These are phyloP conservation scores for Pyrocoelia pectoralis DNA, from an alignment of 2,888 invertebrate genomes.

Conservation along the genomic window DNA sequence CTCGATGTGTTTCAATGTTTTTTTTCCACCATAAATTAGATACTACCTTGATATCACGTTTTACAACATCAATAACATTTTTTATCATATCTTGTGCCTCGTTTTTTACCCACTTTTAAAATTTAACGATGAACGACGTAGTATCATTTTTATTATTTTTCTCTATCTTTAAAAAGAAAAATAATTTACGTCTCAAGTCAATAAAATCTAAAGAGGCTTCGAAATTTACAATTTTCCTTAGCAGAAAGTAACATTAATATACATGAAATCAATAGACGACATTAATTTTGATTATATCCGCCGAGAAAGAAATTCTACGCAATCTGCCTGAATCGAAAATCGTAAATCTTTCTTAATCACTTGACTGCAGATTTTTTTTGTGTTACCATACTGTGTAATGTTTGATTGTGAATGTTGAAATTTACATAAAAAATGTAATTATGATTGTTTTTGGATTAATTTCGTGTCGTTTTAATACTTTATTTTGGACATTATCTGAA, in stretches of 20 bases:
- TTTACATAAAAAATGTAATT: no score
- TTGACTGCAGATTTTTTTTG: not conserved
- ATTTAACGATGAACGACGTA: no score
- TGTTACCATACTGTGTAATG: no score
- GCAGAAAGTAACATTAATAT: not conserved
- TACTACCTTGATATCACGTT: not conserved
- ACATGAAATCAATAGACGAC: not conserved
- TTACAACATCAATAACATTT: slow-evolving; percentile 1
- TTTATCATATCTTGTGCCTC: not conserved
- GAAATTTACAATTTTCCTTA: not conserved
- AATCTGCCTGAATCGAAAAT: not conserved
- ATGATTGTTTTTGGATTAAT: no score
- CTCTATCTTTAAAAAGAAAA: no score
- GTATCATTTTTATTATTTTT: no score
- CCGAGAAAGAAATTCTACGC: not conserved
- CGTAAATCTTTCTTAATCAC: not conserved
- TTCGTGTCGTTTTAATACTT: no score
- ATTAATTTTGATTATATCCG: not conserved
- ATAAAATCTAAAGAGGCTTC: not conserved
- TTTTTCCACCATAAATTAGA: slow-evolving; percentile 1
- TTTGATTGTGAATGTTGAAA: no score
- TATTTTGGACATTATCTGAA: no score
- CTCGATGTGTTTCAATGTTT: slow-evolving; percentile 3
- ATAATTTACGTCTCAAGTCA: not conserved
- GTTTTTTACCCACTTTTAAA: not conserved